These are phyloP conservation scores for Dusona sp. DNA, from an alignment of 2,888 invertebrate species.

Conservation along the genomic window DNA sequence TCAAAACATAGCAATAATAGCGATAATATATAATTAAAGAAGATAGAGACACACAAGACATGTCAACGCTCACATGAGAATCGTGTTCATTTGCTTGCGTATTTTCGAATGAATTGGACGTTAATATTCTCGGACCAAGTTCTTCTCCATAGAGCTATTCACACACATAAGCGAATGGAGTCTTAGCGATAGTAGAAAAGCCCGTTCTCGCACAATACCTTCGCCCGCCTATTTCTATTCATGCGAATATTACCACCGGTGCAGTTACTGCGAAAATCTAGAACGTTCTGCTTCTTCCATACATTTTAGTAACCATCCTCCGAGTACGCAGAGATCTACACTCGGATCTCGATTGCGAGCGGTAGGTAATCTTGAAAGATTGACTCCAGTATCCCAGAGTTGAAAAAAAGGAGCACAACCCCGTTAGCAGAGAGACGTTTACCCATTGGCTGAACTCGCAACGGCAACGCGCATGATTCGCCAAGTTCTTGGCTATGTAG, in stretches of 20 bases:
- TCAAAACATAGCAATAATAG: no score
- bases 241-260: constrained; percentile 23
- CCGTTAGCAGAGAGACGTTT: neutral
- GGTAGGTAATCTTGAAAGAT: neutral
- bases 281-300: constrained; percentile 14
- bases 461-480: neutral
- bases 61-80: no score
- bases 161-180: neutral
- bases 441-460: neutral
- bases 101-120: no score
- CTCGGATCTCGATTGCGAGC: neutral
- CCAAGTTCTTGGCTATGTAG: neutral
- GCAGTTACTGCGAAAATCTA: constrained; percentile 7
- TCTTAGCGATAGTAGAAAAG: constrained; percentile 8
- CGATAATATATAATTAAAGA: no score
- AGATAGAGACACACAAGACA: no score
- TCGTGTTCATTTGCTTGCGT: no score
- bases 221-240: constrained; percentile 43
- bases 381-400: neutral
- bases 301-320: constrained; percentile 12
- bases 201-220: constrained; percentile 31
- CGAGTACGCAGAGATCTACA: neutral
- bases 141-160: no score
- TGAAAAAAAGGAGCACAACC: neutral
- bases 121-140: no score